A percentile compares a stretch with the other conserved stretches of the same genome.
Conservation (phyloP, 2,797 vertebrate species). For the Antennarius maculatus region DNA sequence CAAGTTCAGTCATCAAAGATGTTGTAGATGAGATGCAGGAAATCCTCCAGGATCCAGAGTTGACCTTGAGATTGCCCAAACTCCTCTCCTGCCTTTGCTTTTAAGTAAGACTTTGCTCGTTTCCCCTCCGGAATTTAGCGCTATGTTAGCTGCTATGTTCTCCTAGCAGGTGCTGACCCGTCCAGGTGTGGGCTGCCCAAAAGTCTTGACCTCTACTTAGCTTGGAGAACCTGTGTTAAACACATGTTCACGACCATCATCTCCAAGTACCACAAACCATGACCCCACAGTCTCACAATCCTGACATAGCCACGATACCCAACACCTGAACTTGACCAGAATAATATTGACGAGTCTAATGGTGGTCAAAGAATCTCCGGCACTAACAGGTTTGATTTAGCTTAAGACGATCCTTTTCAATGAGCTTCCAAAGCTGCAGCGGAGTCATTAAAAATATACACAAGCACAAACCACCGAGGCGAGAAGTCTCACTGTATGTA, state of each 20-base stretch:
- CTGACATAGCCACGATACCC: slow-evolving; percentile 33
- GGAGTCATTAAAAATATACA: slow-evolving; percentile 68
- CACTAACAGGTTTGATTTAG: slow-evolving; percentile 64
- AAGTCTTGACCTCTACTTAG: slow-evolving; percentile 42
- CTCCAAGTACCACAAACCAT: slow-evolving; percentile 27
- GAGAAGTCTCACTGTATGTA: slow-evolving; percentile 65
- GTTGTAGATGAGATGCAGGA: slow-evolving; percentile 4
- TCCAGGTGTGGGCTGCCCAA: slow-evolving; percentile 1
- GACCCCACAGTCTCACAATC: slow-evolving; percentile 38
- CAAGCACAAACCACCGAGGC: slow-evolving; percentile 36
- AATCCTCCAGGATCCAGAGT: slow-evolving; percentile 27
- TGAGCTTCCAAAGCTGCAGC: slow-evolving; percentile 44
- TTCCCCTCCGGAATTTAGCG: neutral
- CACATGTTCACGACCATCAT: slow-evolving; percentile 30
- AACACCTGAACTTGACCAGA: slow-evolving; percentile 57
- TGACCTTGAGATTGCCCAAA: slow-evolving; percentile 19
- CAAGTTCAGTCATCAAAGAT: slow-evolving; percentile 31
- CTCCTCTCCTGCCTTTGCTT: neutral
- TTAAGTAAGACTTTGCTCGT: neutral
- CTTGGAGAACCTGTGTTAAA: slow-evolving; percentile 34
- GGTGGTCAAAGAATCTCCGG: slow-evolving; percentile 56
- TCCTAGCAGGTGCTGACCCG: slow-evolving; percentile 9
- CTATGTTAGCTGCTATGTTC: neutral
- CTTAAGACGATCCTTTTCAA: slow-evolving; percentile 55
- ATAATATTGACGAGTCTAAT: slow-evolving; percentile 67